phyloP scores from a whole-genome alignment of 1,140 invertebrate species.

The Camponotus pennsylvanicus region DNA sequence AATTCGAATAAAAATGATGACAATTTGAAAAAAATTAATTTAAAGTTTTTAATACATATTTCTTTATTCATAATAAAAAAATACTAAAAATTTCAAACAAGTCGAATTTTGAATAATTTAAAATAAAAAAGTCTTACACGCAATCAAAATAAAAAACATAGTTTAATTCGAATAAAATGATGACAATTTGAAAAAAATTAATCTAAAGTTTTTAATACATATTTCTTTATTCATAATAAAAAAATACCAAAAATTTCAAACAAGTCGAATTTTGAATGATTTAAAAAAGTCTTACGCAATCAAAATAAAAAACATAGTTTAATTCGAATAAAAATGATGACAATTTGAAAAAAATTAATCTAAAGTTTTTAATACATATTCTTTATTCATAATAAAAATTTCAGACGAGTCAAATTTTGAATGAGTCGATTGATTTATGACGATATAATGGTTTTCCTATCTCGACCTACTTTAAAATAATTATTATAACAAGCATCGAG shows the following conservation, averaged over 20 bases:
- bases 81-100: conserved; percentile 13
- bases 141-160: not conserved
- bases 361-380: too few relatives aligned
- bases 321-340: too few relatives aligned
- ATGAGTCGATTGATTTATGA: not conserved
- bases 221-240: not conserved
- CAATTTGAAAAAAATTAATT: not conserved
- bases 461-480: conserved; percentile 27
- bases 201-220: too few relatives aligned
- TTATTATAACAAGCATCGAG: not conserved
- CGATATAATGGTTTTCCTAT: conserved; percentile 2
- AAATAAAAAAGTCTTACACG: not conserved
- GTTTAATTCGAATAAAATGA: not conserved
- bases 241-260: conserved; percentile 7
- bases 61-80: not conserved
- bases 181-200: not conserved
- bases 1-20: too few relatives aligned
- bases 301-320: not conserved
- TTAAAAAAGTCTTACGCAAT: not conserved
- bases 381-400: conserved; percentile 4
- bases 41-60: too few relatives aligned
- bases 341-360: not conserved
- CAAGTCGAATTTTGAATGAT: conserved; percentile 4
- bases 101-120: not conserved
- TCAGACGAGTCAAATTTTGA: conserved; percentile 8